Evolutionary conservation across 2,888 invertebrate species (phyloP), one percentile per base, ranked within the genome.

Genomic region (Temnothorax unifasciatus): DNA sequence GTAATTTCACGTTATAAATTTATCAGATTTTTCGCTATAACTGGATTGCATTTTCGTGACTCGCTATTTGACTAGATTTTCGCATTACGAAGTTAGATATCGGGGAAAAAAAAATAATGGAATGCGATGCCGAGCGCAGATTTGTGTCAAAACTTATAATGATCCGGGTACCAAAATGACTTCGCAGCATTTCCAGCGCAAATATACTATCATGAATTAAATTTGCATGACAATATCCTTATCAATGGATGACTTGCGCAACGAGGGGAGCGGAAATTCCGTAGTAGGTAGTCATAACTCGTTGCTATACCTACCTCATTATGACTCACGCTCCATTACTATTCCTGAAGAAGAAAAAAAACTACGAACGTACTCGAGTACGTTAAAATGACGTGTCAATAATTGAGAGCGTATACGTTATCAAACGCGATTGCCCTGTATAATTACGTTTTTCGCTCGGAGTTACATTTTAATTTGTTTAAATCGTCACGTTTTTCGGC

Each of bases 141-240:
- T 77, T 77, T 34, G n/a, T 29, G 15, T 21, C 13, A 59, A 71
- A 47, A 47, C 11, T 47, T 73, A 71, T 59, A 15, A 59, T 9
- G 0, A 3, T 44, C 8, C 25, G 13, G 18, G 2, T 18, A 11
- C 29, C 18, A 25, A 47, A 29, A 25, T n/a, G 57, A 47, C 18
- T 6, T 57, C 1, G 18, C 34, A 15, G 44, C 38, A 21, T 25
- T 81, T 44, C 11, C 18, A 34, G 38, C 44, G 34, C 57, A 59
- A 79, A 71, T 57, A 47, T n/a, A n/a, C 15, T 54, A 41, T 9
- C 54, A 57, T 38, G 21, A 47, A 38, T 81, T 71, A 59, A 71
- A 73, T 73, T 81, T 73, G 34, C 71, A 81, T 44, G 21, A 59
- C 25, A 71, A 59, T 73, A 79, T 81, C n/a, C 47, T 59, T 73